Evolutionary conservation across 2,113 vertebrate genomes (phyloP).

Genomic region (Bubo bubo): DNA sequence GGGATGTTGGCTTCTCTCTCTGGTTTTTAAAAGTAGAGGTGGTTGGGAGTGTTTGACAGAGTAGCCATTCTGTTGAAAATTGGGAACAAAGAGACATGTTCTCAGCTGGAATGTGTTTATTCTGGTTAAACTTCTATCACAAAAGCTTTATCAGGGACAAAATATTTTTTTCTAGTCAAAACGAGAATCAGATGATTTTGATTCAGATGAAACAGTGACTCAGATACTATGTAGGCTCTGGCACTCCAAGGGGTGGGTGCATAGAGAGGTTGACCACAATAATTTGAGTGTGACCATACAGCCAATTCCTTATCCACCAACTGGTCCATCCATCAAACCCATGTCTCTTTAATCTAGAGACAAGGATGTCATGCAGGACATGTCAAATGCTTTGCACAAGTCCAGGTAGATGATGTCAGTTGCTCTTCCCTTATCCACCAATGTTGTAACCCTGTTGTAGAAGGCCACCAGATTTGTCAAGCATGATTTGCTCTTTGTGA

Average conservation of each 20-base stretch:
- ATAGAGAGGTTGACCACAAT: no score
- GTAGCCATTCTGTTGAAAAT: not conserved
- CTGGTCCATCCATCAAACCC: no score
- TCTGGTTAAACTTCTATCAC: not conserved
- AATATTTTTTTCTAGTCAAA: not conserved
- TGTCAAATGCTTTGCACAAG: no score
- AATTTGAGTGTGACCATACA: no score
- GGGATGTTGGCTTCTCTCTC: not conserved
- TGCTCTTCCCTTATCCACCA: no score
- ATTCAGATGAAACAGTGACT: not conserved
- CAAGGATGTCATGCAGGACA: no score
- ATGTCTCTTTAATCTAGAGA: no score
- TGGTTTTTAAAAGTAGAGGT: not conserved
- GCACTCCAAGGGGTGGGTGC: accelerated
- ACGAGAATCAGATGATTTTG: not conserved
- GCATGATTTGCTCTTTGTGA: no score
- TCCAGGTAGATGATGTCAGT: no score
- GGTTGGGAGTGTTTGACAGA: not conserved
- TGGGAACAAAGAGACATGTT: not conserved
- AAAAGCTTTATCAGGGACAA: not conserved
- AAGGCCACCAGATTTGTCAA: no score
- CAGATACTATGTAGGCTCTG: accelerated
- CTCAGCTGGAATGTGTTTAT: not conserved
- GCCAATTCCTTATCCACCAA: no score
- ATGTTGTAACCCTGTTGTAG: no score